phyloP scores from a whole-genome alignment of 2,113 vertebrate genomes.

The Poecilia latipinna region DNA sequence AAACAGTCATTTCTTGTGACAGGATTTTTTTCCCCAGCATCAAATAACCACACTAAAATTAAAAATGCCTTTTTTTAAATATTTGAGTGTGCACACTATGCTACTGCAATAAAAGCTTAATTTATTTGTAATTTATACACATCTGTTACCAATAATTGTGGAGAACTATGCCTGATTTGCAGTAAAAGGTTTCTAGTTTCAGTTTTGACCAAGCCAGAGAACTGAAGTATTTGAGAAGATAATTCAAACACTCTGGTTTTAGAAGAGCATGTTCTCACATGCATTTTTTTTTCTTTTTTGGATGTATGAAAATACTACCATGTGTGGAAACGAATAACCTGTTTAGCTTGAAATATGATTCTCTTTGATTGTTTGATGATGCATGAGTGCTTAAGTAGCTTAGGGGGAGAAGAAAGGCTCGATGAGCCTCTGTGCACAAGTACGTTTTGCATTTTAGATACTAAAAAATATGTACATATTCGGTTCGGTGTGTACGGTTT shows the following conservation, averaged over 20 bases:
- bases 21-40: not conserved
- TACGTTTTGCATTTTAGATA: constrained; percentile 51
- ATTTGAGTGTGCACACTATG: no score
- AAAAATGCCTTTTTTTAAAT: not conserved
- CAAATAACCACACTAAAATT: not conserved
- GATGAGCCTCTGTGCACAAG: constrained; percentile 34
- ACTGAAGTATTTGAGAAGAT: not conserved
- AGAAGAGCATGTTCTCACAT: not conserved
- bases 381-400: not conserved
- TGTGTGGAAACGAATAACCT: not conserved
- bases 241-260: not conserved
- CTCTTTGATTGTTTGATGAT: not conserved
- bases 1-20: no score
- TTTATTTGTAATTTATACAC: no score
- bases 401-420: no score
- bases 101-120: no score
- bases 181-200: no score
- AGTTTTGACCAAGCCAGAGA: no score
- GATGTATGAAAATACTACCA: not conserved
- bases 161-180: not conserved
- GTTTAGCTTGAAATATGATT: constrained; percentile 1
- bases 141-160: no score
- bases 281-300: not conserved
- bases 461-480: constrained; percentile 9
- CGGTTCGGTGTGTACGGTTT: not conserved